Base-by-base conservation (phyloP, 30 jellyfish, hydroid and myxozoan species). In the Nemopilema nomurai region DNA sequence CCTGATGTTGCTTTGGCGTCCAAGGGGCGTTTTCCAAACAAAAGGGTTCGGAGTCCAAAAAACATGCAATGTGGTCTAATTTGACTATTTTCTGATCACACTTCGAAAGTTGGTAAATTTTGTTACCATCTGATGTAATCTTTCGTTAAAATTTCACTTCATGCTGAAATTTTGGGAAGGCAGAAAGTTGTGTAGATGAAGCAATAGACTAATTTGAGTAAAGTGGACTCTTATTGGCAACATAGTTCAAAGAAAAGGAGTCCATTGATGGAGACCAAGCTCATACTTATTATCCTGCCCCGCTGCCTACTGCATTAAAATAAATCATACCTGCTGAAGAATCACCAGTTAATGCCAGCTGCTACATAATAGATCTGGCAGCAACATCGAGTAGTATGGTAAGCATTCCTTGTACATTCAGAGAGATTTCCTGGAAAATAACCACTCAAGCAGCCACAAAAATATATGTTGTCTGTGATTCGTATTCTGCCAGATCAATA, bases 261-360 rank as follows among this genome's bases (percentile, higher is more conserved):
- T 18, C 41, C 71, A 25, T 79, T 79, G 73, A 79, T 30, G 20
- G 70, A n/a, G 88, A 83, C 78, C 70, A 71, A 51, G 92, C 87
- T 19, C 69, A 70, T 18, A 4, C 79, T 4, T 69, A 18, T 50
- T 57, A 89, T 51, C 73, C 70, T n/a, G 77, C 88, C 19, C 88
- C 92, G 33, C 20, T 79, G 69, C 81, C 82, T 8, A 84, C 88
- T 8, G 85, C 88, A 64, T 8, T 78, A 23, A n/a, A 30, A 24
- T 26, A 41, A 23, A 32, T 30, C 7, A 31, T 24, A 8, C 3
- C 74, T 51, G 82, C 64, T 16, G 26, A 4, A 23, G 90, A 65
- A 33, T 27, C 23, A 16, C 66, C 30, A 25, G 83, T 4, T 0
- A 51, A 80, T 65, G 82, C 90, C 18, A 32, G 62, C 50, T 70